Evolutionary conservation across 2,888 invertebrate genomes (phyloP).

Genomic region (Philereme transversata): DNA sequence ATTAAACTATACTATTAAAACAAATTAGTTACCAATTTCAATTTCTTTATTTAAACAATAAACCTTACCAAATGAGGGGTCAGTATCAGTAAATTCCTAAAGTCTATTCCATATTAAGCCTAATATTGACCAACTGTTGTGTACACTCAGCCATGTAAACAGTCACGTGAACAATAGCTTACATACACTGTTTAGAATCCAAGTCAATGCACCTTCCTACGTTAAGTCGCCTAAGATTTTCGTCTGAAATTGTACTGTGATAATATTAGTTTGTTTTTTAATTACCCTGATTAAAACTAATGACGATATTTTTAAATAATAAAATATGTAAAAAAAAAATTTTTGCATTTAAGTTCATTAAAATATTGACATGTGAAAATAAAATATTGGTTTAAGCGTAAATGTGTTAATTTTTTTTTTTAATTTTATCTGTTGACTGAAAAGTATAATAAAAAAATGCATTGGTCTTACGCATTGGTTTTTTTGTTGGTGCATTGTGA

Average conservation of each 20-base stretch:
- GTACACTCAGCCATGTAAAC: conserved; percentile 26
- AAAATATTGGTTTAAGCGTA: background rate
- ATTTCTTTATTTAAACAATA: too few relatives aligned
- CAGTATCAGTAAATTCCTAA: background rate
- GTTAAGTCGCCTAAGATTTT: background rate
- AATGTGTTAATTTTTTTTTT: background rate
- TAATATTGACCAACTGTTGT: conserved; percentile 7
- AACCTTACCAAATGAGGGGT: too few relatives aligned
- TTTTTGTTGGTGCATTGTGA: conserved; percentile 39
- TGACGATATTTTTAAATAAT: background rate
- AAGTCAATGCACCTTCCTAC: conserved; percentile 10
- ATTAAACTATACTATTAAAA: too few relatives aligned
- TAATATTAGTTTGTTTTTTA: background rate
- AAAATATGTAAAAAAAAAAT: too few relatives aligned
- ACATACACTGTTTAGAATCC: conserved; percentile 14
- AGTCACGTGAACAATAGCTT: conserved; percentile 31
- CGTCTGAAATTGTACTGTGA: background rate
- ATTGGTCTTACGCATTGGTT: conserved; percentile 9
- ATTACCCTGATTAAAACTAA: background rate
- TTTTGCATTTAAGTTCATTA: too few relatives aligned
- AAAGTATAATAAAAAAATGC: conserved; percentile 3
- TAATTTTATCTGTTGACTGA: background rate
- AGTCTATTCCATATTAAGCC: conserved; percentile 19
- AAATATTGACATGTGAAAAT: background rate
- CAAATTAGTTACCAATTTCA: too few relatives aligned